These are phyloP conservation scores for Campylomormyrus numenius DNA, from an alignment of 2,113 vertebrate genomes.

Conservation along the genomic window DNA sequence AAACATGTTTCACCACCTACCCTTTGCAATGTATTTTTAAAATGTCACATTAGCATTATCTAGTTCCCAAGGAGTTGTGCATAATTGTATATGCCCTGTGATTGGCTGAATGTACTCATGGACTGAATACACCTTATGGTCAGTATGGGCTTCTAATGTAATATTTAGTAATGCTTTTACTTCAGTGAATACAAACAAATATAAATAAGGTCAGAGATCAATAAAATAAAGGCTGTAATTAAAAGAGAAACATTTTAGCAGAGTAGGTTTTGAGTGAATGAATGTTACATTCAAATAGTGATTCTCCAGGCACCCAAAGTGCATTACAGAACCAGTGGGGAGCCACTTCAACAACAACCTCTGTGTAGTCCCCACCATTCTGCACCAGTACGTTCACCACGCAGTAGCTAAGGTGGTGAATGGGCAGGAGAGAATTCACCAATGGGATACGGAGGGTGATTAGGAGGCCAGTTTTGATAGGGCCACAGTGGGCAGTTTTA, in stretches of 20 bases:
- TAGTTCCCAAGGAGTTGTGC: neutral
- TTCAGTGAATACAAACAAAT: neutral
- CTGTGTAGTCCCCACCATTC: neutral
- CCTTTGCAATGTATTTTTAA: conserved; percentile 2
- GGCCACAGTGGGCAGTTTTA: neutral
- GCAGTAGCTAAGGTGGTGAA: neutral
- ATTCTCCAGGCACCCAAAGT: neutral
- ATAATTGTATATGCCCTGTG: neutral
- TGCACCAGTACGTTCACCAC: neutral
- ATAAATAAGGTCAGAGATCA: neutral
- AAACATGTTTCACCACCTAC: neutral
- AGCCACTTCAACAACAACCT: neutral
- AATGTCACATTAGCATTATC: conserved; percentile 2
- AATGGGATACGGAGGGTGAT: neutral
- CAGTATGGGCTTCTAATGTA: neutral
- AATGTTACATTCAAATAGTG: neutral
- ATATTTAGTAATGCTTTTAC: neutral
- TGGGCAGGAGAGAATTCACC: neutral
- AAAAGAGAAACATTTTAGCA: neutral
- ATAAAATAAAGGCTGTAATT: neutral
- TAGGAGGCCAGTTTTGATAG: neutral
- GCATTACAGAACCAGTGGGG: neutral
- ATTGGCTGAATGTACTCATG: neutral
- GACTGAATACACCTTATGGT: neutral
- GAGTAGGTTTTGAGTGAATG: neutral